A percentile compares a stretch with the other conserved stretches of the same genome.
phyloP scores from a whole-genome alignment of 2,797 vertebrate genomes.

The Tragopan temminckii region DNA sequence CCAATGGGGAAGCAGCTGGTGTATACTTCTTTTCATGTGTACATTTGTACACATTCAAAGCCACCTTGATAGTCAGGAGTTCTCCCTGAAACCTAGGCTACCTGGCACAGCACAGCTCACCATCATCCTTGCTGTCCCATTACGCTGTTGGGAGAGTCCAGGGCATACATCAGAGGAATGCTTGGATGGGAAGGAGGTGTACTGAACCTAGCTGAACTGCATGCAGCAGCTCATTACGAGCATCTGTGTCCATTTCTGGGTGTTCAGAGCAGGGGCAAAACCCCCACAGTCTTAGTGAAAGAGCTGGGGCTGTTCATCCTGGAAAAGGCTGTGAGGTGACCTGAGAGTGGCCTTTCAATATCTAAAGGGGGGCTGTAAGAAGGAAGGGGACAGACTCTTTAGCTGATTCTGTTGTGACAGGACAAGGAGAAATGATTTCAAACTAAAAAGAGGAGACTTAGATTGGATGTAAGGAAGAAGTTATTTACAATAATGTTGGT shows the following conservation, averaged over 20 bases:
- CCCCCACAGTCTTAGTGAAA: background rate
- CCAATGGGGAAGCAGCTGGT: background rate
- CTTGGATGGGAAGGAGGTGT: background rate
- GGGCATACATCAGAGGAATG: background rate
- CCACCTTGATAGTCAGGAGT: rapidly evolving
- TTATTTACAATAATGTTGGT: too few species aligned
- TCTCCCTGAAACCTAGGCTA: background rate
- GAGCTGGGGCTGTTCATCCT: too few species aligned
- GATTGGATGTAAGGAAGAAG: too few species aligned
- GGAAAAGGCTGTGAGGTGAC: too few species aligned
- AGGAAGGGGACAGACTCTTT: too few species aligned
- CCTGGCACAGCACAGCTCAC: background rate
- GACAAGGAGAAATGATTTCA: too few species aligned
- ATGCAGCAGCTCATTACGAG: background rate
- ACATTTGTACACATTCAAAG: background rate
- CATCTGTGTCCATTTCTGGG: background rate
- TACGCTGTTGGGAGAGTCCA: background rate
- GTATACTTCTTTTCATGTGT: background rate
- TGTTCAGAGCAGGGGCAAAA: background rate
- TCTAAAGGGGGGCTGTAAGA: too few species aligned
- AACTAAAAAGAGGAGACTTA: too few species aligned
- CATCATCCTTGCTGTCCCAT: background rate
- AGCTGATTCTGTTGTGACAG: too few species aligned
- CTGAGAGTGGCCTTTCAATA: too few species aligned
- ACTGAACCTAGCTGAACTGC: background rate